Conservation (phyloP, 2,113 vertebrate species). For the Cichladusa arquata region DNA sequence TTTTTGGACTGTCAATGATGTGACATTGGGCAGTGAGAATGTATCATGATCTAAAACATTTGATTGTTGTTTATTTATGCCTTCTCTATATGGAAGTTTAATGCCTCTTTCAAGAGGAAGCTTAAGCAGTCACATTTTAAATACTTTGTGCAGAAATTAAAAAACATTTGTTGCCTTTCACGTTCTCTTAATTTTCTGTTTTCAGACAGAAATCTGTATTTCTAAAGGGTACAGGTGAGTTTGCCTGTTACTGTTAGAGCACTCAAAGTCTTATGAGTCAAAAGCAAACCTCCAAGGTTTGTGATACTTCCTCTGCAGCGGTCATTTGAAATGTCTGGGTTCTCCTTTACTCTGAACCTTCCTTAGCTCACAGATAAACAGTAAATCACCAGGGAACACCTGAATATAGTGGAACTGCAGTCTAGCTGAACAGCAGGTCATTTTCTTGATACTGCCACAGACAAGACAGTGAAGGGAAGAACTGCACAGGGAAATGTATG, state of each 20-base stretch:
- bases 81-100: neutral
- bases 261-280: neutral
- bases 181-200: neutral
- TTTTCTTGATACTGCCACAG: neutral
- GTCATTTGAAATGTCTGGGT: neutral
- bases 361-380: neutral
- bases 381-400: neutral
- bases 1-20: slow-evolving; percentile 8
- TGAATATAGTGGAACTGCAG: neutral
- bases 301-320: neutral
- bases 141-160: neutral
- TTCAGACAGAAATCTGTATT: neutral
- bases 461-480: neutral
- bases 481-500: neutral
- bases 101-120: neutral
- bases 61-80: neutral
- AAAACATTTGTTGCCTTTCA: neutral
- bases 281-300: neutral
- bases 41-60: neutral
- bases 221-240: neutral
- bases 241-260: neutral
- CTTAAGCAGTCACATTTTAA: neutral
- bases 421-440: neutral
- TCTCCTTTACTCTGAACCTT: neutral
- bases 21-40: neutral